These are phyloP conservation scores for Mantis religiosa DNA, from an alignment of 2,888 invertebrate genomes.

Conservation along the genomic window DNA sequence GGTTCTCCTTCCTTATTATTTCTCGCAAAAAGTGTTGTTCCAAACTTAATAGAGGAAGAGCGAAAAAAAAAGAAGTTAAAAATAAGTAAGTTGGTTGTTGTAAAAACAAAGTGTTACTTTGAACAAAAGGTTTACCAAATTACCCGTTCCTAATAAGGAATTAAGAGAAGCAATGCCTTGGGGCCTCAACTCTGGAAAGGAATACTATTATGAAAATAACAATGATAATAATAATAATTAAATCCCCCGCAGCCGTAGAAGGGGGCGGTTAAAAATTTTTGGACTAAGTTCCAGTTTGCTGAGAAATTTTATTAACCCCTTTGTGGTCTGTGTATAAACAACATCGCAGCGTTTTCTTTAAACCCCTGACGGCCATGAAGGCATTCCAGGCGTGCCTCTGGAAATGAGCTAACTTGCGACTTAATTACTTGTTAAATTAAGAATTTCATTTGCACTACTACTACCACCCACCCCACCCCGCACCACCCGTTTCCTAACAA, in stretches of 20 bases:
- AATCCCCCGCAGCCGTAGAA: not conserved
- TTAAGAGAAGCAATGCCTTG: not conserved
- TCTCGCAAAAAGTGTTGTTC: no score
- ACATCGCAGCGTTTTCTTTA: not conserved
- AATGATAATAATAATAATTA: not conserved
- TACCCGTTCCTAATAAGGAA: not conserved
- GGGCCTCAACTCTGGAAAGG: not conserved
- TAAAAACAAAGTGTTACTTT: not conserved
- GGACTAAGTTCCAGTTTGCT: not conserved
- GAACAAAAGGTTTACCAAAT: not conserved
- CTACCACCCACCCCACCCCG: not conserved
- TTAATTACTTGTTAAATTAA: slow-evolving; percentile 47
- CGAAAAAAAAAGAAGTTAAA: not conserved
- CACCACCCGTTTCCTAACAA: slow-evolving; percentile 3
- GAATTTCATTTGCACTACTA: slow-evolving; percentile 45
- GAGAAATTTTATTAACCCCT: slow-evolving; percentile 7
- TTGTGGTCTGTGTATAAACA: not conserved
- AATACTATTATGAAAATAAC: not conserved
- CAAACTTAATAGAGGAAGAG: no score
- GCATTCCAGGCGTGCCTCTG: slow-evolving; percentile 25
- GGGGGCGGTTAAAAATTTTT: not conserved
- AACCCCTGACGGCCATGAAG: not conserved
- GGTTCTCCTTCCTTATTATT: no score
- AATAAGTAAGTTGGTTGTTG: not conserved
- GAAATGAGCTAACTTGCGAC: slow-evolving; percentile 34